phyloP scores from a whole-genome alignment of 2,888 invertebrate species.

The Pollenia labialis region DNA sequence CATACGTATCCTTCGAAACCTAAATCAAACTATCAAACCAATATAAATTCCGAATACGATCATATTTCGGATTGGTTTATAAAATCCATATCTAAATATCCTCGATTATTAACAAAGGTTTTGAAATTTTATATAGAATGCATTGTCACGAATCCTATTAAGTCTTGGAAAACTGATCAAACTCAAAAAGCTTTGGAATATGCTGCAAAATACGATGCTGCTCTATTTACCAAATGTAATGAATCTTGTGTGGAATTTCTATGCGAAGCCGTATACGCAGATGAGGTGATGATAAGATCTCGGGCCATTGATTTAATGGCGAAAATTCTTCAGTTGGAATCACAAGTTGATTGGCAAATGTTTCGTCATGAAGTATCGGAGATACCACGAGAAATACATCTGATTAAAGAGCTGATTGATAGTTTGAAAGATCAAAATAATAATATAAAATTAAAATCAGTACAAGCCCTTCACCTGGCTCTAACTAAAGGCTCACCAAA shows the following conservation, averaged over 20 bases:
- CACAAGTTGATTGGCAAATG: constrained; percentile 82
- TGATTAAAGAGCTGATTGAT: constrained; percentile 80
- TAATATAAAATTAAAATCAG: constrained; percentile 80
- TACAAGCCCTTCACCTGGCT: constrained; percentile 80
- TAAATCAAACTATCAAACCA: constrained; percentile 64
- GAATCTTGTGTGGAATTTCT: constrained; percentile 81
- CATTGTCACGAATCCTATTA: constrained; percentile 81
- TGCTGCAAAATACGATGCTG: constrained; percentile 83
- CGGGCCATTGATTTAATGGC: constrained; percentile 81
- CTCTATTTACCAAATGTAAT: constrained; percentile 82
- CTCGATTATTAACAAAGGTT: constrained; percentile 79
- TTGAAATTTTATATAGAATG: constrained; percentile 81
- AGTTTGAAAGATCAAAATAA: constrained; percentile 81
- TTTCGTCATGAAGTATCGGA: constrained; percentile 82
- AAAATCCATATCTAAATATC: constrained; percentile 80
- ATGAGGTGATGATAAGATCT: constrained; percentile 80
- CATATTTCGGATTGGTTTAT: constrained; percentile 84
- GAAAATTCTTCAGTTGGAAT: constrained; percentile 80
- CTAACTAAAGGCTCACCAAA: constrained; percentile 80
- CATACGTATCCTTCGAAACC: constrained; percentile 79
- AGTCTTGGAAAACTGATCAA: constrained; percentile 80
- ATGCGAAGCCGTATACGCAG: constrained; percentile 79
- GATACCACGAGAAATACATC: constrained; percentile 81
- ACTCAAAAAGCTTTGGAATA: constrained; percentile 81
- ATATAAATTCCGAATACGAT: constrained; percentile 76